These are phyloP conservation scores for Marmota monax DNA, from an alignment of 2,113 vertebrate species.

Conservation along the genomic window DNA sequence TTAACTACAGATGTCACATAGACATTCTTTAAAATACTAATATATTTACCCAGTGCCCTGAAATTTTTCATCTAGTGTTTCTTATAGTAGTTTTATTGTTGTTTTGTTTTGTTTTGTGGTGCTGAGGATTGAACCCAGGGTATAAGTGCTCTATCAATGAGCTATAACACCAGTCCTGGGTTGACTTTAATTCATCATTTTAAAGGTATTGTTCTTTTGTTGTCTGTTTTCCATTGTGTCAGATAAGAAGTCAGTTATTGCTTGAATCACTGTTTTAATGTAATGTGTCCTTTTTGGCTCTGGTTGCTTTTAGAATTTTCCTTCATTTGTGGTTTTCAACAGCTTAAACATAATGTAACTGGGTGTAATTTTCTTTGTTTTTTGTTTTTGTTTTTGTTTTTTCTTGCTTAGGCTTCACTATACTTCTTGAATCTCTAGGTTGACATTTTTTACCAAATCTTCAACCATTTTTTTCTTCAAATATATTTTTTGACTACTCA, in stretches of 20 bases:
- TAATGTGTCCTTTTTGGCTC: background rate
- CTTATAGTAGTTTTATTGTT: background rate
- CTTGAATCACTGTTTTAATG: background rate
- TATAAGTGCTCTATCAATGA: too few species aligned
- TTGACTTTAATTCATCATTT: background rate
- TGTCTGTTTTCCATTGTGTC: background rate
- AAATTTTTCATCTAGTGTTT: constrained; percentile 34
- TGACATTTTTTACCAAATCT: background rate
- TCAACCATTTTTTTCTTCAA: background rate
- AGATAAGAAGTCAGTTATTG: background rate
- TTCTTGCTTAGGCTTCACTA: background rate
- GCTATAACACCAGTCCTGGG: background rate
- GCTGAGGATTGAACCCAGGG: too few species aligned
- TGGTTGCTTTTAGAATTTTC: background rate
- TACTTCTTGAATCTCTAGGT: background rate
- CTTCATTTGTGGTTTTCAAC: background rate
- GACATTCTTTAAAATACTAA: background rate
- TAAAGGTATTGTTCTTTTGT: background rate
- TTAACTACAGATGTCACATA: background rate
- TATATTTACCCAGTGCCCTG: background rate
- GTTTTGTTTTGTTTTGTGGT: background rate
- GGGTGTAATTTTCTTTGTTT: background rate
- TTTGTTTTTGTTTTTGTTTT: background rate
- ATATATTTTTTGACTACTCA: background rate
- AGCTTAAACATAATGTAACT: background rate